phyloP scores from a whole-genome alignment of 2,113 vertebrate species.

The Rhinolophus ferrumequinum region DNA sequence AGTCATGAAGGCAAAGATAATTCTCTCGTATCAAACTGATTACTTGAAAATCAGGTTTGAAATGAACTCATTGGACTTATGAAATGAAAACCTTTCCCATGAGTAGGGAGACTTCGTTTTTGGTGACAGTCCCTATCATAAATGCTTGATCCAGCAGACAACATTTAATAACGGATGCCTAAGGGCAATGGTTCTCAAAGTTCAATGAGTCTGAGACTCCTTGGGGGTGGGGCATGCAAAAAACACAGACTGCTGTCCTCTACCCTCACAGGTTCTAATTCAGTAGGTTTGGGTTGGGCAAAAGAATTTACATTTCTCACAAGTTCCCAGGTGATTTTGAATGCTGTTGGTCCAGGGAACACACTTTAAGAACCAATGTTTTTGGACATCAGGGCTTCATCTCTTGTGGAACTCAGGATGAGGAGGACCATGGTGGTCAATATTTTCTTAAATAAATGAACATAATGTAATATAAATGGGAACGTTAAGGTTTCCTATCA shows the following conservation, averaged over 20 bases:
- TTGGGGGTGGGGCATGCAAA: not conserved
- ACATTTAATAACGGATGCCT: not conserved
- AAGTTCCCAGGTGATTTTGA: not conserved
- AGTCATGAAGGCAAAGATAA: not conserved
- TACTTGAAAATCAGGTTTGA: not conserved
- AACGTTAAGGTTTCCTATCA: not conserved
- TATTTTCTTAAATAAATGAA: not conserved
- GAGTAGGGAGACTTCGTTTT: not conserved
- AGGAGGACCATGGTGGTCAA: not conserved
- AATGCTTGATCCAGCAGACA: not conserved
- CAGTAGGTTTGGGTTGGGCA: not conserved
- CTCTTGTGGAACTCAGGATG: not conserved
- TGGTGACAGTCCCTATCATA: not conserved
- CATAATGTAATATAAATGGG: not conserved
- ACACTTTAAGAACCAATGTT: not conserved
- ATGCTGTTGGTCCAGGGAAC: not conserved
- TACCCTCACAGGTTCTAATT: not conserved
- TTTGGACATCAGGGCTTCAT: not conserved
- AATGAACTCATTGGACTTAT: not conserved
- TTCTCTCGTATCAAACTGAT: not conserved
- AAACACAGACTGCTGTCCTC: not conserved
- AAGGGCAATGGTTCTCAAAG: not conserved
- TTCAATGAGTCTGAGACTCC: not conserved
- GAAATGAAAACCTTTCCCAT: not conserved
- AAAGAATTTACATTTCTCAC: not conserved